phyloP scores from a whole-genome alignment of 2,113 vertebrate species.

The Orthonyx spaldingii region DNA sequence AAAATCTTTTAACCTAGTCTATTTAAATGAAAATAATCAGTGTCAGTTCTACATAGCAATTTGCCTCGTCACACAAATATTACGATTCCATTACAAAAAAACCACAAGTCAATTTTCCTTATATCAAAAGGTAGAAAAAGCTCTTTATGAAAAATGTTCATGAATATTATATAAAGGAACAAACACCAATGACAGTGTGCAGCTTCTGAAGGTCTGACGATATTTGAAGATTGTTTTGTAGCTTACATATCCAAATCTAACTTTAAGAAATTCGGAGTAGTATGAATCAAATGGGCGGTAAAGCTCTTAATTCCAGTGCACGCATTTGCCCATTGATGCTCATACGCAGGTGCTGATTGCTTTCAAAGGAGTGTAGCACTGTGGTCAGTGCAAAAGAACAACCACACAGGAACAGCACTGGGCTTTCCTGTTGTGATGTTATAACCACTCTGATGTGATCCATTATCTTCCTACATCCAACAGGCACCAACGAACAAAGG shows the following conservation, averaged over 20 bases:
- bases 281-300: neutral
- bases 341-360: accelerated
- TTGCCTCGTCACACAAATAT: neutral
- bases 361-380: neutral
- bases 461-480: neutral
- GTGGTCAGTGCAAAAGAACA: neutral
- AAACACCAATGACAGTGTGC: neutral
- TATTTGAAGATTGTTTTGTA: neutral
- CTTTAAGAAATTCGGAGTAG: neutral
- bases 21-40: neutral
- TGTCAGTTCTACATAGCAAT: neutral
- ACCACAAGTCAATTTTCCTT: neutral
- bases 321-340: neutral
- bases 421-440: neutral
- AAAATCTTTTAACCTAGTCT: neutral
- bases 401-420: accelerated
- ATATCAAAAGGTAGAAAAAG: neutral
- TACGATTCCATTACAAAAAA: neutral
- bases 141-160: neutral
- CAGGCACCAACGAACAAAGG: accelerated
- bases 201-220: neutral
- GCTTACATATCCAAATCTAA: neutral
- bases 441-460: no score
- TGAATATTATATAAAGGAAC: neutral
- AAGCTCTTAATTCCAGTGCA: neutral